These are phyloP conservation scores for Phalacrocorax aristotelis DNA, from an alignment of 2,113 vertebrate species.

Conservation along the genomic window DNA sequence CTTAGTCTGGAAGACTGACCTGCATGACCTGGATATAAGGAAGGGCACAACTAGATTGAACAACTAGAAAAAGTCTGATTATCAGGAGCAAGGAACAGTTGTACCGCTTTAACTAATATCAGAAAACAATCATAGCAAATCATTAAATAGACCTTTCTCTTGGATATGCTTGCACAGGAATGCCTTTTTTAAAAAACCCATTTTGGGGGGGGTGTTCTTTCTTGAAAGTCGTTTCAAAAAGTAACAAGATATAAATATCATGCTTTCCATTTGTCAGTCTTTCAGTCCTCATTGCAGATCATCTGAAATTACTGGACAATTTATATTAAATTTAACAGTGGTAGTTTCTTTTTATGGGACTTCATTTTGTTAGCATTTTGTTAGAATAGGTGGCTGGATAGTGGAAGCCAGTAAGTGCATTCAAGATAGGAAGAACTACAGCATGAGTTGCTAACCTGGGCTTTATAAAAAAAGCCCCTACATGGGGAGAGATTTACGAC, in stretches of 20 bases:
- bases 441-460: neutral
- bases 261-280: neutral
- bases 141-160: neutral
- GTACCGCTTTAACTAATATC: neutral
- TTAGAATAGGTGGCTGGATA: neutral
- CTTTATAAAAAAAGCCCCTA: neutral
- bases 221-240: neutral
- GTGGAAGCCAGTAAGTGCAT: neutral
- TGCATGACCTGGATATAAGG: neutral
- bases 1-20: neutral
- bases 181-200: neutral
- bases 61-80: neutral
- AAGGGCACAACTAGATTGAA: neutral
- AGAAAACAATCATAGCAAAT: neutral
- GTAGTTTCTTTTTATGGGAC: neutral
- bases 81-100: neutral
- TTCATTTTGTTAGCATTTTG: neutral
- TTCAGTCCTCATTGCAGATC: neutral
- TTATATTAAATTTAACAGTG: neutral
- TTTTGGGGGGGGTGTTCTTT: neutral
- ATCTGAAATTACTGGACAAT: neutral
- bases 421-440: neutral
- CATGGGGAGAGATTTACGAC: neutral
- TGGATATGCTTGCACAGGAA: neutral
- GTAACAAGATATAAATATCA: neutral